Base-by-base conservation (phyloP, 2,888 invertebrate species). In the Cabera pusaria region DNA sequence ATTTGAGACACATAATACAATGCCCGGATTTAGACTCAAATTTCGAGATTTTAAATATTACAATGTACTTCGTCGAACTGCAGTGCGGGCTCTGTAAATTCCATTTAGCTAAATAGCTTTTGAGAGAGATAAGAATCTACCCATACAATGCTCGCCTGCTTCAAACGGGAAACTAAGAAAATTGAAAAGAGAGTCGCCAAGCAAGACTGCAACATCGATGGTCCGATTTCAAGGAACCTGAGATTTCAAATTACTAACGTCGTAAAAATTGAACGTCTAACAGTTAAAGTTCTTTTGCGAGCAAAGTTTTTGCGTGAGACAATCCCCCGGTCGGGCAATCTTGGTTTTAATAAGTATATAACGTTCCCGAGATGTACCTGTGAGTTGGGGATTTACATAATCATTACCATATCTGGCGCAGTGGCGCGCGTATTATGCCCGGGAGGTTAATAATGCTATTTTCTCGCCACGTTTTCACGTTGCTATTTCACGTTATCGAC, bases 21-120 rank as follows among this genome's bases (percentile, higher is more conserved):
- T 78, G 71, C 64, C 57, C 53, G 65, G 73, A 65, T 72, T 85
- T 78, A 79, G 75, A 78, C 78, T 85, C 73, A 82, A 82, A 83
- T 83, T 86, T 85, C 74, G 61, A 77, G 77, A 83, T 86, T 86
- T 87, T 87, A 86, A 87, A 87, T 87, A 88, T 87, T 82, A 82
- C 85, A 83, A 70, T 84, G 81, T 86, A 84, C 83, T 81, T 77
- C 74, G 81, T 83, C 83, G 85, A 86, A 87, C 86, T 87, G 87
- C 87, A 87, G 79, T 85, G 84, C 86, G 77, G 86, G 83, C 83
- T 84, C 78, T 81, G 86, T 87, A 87, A 88, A 88, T 87, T 87
- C 88, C 86, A 88, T 88, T 88, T 86, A 85, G 85, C 82, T 87
- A 87, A 88, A 88, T 87, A 87, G 87, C 86, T 87, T 87, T 86